Conservation (phyloP, 64 coral and sea anemone genomes). For the Trachythela sp. region DNA sequence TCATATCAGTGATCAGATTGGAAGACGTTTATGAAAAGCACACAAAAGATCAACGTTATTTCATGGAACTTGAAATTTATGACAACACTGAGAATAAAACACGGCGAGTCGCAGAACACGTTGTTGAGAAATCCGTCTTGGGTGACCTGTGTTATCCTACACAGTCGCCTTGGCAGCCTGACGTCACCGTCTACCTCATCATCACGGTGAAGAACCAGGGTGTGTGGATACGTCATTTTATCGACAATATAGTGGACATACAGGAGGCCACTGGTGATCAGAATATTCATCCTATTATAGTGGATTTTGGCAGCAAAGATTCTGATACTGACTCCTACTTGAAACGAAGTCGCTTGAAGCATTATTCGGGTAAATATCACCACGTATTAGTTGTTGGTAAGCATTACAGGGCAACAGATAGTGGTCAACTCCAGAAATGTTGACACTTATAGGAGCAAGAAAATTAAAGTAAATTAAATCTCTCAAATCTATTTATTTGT, state of each 20-base stretch:
- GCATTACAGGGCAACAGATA: too few relatives aligned
- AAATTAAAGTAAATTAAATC: too few relatives aligned
- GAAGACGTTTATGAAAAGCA: background rate
- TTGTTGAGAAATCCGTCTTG: background rate
- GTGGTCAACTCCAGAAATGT: too few relatives aligned
- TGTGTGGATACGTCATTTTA: conserved; percentile 21
- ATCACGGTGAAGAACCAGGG: conserved; percentile 32
- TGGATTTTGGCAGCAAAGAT: conserved; percentile 36
- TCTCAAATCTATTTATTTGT: too few relatives aligned
- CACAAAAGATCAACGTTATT: background rate
- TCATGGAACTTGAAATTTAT: background rate
- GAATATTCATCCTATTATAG: conserved; percentile 8
- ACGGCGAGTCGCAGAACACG: background rate
- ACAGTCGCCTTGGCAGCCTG: background rate
- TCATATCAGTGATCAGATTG: background rate
- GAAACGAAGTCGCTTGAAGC: background rate
- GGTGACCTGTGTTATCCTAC: background rate
- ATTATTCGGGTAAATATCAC: background rate
- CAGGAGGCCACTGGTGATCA: background rate
- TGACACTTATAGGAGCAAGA: too few relatives aligned
- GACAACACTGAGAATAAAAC: background rate
- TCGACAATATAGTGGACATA: background rate
- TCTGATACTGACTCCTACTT: background rate
- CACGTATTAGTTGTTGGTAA: background rate
- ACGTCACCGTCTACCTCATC: conserved; percentile 1